Evolutionary conservation across 2,113 vertebrate species (phyloP).

Genomic region (Sardina pilchardus): DNA sequence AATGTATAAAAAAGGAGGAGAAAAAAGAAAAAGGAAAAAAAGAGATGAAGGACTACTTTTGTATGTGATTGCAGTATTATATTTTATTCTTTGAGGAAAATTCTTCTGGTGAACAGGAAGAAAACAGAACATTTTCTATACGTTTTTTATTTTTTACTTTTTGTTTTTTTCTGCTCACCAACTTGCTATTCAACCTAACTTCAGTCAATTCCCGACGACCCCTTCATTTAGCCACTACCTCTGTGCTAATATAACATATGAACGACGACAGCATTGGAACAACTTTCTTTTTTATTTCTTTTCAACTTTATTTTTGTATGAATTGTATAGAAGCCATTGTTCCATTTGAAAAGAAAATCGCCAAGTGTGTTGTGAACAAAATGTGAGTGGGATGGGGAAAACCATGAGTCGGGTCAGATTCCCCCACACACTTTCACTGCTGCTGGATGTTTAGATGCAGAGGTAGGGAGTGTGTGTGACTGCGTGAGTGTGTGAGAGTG

Average conservation of each 20-base stretch:
- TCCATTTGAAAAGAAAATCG: conserved; percentile 49
- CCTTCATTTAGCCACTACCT: conserved; percentile 76
- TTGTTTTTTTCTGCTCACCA: conserved; percentile 60
- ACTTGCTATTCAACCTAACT: conserved; percentile 46
- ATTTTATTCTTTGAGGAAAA: conserved; percentile 77
- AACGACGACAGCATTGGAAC: conserved; percentile 66
- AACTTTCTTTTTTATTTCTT: conserved; percentile 70
- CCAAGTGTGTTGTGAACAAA: conserved; percentile 54
- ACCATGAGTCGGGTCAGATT: conserved; percentile 35
- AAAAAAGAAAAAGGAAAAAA: conserved; percentile 67
- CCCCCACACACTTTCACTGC: not conserved
- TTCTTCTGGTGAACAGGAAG: conserved; percentile 60
- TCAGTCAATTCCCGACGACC: conserved; percentile 47
- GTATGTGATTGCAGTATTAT: conserved; percentile 99
- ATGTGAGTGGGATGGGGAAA: conserved; percentile 36
- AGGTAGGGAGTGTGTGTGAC: not conserved
- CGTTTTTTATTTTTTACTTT: conserved; percentile 65
- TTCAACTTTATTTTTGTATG: conserved; percentile 74
- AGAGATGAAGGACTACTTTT: conserved; percentile 99
- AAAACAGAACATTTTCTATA: conserved; percentile 75
- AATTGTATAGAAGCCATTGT: conserved; percentile 69
- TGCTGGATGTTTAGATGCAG: conserved; percentile 13
- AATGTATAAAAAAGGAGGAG: conserved; percentile 83
- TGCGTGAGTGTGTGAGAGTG: not conserved
- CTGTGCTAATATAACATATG: conserved; percentile 67